Conservation (phyloP, 2,797 vertebrate genomes). For the Coluber constrictor region DNA sequence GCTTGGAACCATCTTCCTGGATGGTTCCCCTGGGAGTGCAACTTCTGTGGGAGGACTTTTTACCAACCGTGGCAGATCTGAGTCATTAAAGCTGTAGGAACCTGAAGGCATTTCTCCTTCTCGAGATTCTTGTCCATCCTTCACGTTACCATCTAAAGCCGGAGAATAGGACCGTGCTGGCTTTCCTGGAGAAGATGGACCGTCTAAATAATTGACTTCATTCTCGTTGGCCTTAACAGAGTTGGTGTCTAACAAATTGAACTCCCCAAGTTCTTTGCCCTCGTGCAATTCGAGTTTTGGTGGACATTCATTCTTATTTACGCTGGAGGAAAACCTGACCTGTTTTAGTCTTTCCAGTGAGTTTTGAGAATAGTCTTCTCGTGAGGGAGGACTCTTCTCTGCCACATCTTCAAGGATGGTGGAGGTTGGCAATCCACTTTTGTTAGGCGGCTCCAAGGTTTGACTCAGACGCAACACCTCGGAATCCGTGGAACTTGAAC, state of each 20-base stretch:
- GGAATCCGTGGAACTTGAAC: conserved; percentile 80
- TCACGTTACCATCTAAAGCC: conserved; percentile 21
- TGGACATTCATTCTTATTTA: conserved; percentile 44
- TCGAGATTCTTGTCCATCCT: conserved; percentile 26
- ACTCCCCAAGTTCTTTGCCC: conserved; percentile 68
- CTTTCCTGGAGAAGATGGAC: conserved; percentile 11
- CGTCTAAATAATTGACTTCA: conserved; percentile 19
- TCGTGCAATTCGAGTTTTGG: conserved; percentile 49
- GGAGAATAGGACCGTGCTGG: conserved; percentile 29
- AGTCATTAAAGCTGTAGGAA: conserved; percentile 23
- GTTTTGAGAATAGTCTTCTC: conserved; percentile 32
- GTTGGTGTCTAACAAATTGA: conserved; percentile 69
- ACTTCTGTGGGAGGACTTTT: conserved; percentile 30
- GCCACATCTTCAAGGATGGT: conserved; percentile 70
- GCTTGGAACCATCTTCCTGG: conserved; percentile 29
- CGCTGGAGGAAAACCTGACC: conserved; percentile 76
- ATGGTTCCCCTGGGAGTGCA: conserved; percentile 37
- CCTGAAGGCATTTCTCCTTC: background rate
- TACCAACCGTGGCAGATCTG: background rate
- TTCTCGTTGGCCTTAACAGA: conserved; percentile 35
- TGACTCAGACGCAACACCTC: conserved; percentile 63
- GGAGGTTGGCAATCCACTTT: conserved; percentile 46
- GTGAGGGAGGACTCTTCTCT: conserved; percentile 42
- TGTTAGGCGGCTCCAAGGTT: conserved; percentile 60
- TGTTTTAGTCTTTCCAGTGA: conserved; percentile 79